These are phyloP conservation scores for Therioaphis trifolii DNA, from an alignment of 2,888 invertebrate species.

Conservation along the genomic window DNA sequence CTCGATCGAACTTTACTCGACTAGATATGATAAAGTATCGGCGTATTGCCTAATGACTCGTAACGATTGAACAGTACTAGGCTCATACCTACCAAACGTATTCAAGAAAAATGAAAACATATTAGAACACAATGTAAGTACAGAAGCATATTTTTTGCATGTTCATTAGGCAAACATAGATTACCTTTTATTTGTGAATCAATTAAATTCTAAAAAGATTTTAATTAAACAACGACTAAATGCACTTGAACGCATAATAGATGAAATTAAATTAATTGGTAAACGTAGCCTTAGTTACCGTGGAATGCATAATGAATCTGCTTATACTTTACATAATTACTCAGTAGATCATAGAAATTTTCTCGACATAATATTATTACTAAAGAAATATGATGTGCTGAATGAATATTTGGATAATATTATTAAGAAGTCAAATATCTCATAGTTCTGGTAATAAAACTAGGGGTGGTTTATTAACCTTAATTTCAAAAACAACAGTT, in stretches of 20 bases:
- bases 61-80: too few species aligned
- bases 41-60: too few species aligned
- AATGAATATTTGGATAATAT: conserved; percentile 21
- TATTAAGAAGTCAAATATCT: conserved; percentile 9
- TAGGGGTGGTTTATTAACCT: conserved; percentile 21
- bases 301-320: conserved; percentile 11
- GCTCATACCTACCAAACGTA: conserved; percentile 12
- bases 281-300: conserved; percentile 8
- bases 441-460: conserved; percentile 17
- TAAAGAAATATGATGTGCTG: not conserved
- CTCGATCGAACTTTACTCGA: too few species aligned
- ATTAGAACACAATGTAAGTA: not conserved
- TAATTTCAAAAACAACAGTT: conserved; percentile 26
- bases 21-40: too few species aligned
- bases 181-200: not conserved
- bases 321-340: conserved; percentile 1
- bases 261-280: conserved; percentile 20
- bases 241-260: conserved; percentile 6
- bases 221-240: not conserved
- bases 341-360: not conserved
- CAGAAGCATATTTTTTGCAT: not conserved
- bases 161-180: not conserved
- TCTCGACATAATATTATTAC: not conserved
- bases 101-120: not conserved
- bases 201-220: too few species aligned